Percentiles rank a stretch among this genome's conserved stretches.
Conservation (phyloP, 2,888 invertebrate genomes). For the Fissipunctia ypsillon region DNA sequence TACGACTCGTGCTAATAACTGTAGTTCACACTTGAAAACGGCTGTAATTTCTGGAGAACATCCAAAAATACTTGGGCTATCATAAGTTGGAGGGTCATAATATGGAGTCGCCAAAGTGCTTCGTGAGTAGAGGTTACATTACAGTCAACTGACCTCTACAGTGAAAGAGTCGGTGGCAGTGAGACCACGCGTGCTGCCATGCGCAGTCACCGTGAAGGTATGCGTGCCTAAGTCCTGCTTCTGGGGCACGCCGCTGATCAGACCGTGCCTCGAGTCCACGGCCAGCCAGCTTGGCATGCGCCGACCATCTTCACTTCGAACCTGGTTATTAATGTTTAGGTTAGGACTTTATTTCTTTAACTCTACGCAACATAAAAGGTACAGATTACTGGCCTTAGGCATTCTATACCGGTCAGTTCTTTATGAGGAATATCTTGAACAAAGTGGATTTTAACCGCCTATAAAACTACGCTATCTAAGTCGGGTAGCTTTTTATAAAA, state of each 20-base stretch:
- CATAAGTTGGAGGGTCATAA: too few relatives aligned
- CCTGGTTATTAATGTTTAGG: conserved; percentile 68
- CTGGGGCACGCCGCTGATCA: conserved; percentile 94
- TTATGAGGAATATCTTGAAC: not conserved
- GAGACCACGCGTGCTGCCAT: conserved; percentile 86
- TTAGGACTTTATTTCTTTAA: not conserved
- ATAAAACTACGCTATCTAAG: conserved; percentile 15
- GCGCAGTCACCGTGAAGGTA: conserved; percentile 91
- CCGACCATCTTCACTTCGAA: conserved; percentile 83
- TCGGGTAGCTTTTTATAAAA: conserved; percentile 12
- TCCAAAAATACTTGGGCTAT: too few relatives aligned
- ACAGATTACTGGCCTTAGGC: not conserved
- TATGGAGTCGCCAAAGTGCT: too few relatives aligned
- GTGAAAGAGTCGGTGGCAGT: conserved; percentile 92
- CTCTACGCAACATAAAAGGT: not conserved
- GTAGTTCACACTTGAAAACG: conserved; percentile 12
- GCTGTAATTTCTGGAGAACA: too few relatives aligned
- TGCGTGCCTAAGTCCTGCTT: conserved; percentile 92
- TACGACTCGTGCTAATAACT: conserved; percentile 8
- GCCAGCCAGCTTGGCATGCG: conserved; percentile 92
- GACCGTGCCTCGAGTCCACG: conserved; percentile 93
- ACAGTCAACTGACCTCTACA: conserved; percentile 89
- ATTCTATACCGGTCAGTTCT: not conserved
- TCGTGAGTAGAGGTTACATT: not conserved
- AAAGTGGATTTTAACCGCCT: not conserved